Evolutionary conservation across 2,113 vertebrate species (phyloP), one percentile per base, ranked within the genome.

Genomic region (Microtus ochrogaster): DNA sequence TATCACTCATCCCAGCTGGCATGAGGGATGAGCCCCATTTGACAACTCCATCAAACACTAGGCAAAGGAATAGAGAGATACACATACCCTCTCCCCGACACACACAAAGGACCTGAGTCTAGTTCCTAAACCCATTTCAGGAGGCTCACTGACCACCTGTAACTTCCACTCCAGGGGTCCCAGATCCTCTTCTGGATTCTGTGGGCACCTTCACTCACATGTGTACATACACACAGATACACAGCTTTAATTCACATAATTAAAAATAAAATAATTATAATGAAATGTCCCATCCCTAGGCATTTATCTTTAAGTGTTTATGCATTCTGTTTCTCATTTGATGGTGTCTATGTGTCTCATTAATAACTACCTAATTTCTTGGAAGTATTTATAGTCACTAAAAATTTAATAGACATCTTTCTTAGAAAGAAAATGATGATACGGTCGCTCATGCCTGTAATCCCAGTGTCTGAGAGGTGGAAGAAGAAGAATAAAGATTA

Each of bases 401-500:
- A 90, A 39, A 95, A 63, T 66, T 61, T 61, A 3, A 26, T n/a
- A 94, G 79, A 26, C 87, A 16, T 92, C 70, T 93, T 96, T 73
- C 30, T 86, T 72, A 49, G 61, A 79, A 12, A 24, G 58, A 81
- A 76, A 49, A 63, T 61, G 12, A 87, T 52, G 21, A 47, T 68
- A 11, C 24, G 10, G 17, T 49, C 12, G 41, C 22, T 49, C 11
- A 36, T 68, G 33, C 30, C 28, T 68, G 3, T 24, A 36, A 68
- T 24, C 41, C 41, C 83, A 24, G 19, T 68, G 41, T 22, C 47
- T 68, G 41, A 65, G 83, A 47, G 10, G 41, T 68, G 4, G 28
- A 68, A 68, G 10, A 12, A 86, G 63, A 11, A 49, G 30, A 17
- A 49, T 22, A 47, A 44, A 19, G 16, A 47, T 7, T 33, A 44